Evolutionary conservation across 2,797 vertebrate genomes (phyloP).

Genomic region (Menidia menidia): DNA sequence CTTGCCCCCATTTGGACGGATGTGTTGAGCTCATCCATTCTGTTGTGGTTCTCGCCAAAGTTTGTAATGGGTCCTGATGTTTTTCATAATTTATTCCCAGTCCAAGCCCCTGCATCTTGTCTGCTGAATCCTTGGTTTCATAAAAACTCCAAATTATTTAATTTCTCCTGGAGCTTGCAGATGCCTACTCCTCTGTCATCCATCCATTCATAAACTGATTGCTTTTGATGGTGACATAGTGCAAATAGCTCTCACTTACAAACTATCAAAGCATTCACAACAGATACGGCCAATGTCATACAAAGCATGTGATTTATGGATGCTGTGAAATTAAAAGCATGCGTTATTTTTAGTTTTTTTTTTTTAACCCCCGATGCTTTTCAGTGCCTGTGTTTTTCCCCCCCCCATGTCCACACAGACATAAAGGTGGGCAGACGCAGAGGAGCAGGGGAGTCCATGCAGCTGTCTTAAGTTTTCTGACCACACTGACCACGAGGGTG

Average conservation of each 20-base stretch:
- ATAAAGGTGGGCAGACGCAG: background rate
- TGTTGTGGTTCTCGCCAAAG: slow-evolving; percentile 3
- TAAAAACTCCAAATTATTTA: background rate
- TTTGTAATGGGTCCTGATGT: background rate
- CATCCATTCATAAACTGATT: background rate
- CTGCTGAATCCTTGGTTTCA: background rate
- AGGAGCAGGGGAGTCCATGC: slow-evolving; percentile 14
- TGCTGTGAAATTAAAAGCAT: background rate
- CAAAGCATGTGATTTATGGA: background rate
- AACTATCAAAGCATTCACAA: slow-evolving; percentile 5
- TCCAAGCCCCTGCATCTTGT: too few relatives aligned
- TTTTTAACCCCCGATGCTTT: background rate
- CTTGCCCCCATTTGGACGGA: slow-evolving; percentile 11
- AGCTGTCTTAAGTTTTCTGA: slow-evolving; percentile 34
- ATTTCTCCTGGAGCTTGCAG: background rate
- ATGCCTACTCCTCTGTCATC: background rate
- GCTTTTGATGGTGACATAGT: background rate
- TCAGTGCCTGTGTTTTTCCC: background rate
- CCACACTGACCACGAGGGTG: slow-evolving; percentile 12
- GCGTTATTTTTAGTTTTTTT: background rate
- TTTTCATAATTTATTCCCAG: background rate
- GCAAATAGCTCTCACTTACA: background rate
- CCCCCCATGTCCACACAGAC: background rate
- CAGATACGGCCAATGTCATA: slow-evolving; percentile 12
- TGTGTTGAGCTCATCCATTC: background rate